Evolutionary conservation across 2,113 vertebrate genomes (phyloP), one percentile per base, ranked within the genome.

Genomic region (Deroptyus accipitrinus): DNA sequence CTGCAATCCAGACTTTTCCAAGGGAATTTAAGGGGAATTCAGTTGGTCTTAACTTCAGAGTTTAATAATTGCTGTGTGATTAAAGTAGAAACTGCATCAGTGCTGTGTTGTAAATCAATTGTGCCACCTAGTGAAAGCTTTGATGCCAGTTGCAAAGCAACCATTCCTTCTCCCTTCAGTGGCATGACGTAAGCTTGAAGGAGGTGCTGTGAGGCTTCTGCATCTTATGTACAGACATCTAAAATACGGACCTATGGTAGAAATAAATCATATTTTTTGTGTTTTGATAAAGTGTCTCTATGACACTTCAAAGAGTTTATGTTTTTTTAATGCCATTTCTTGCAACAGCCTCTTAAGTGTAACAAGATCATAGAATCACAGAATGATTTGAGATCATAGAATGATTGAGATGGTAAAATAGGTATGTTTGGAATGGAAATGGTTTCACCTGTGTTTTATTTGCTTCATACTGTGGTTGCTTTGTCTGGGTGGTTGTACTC

Each of bases 61-160:
- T 41, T 46, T 75, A 23, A 54, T 69, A 54, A 17, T 67, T 74
- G 59, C 37, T 63, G 19, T 23, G 31, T 73, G 88, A 22, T 76
- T 41, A 9, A 84, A 68, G 62, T 10, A 46, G 66, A 37, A 79
- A 59, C 30, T 48, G 69, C 49, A n/a, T 41, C 75, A 17, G 48
- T 30, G 27, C 10, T 17, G 13, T 62, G 78, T 27, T 94, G 48
- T 55, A 91, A 78, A 93, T 90, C 86, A 70, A 28, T 88, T 94
- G 46, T 97, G 96, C 96, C 96, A 97, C 70, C 95, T 95, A 92
- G 95, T 96, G 96, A 94, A 92, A 66, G 30, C 2, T 37, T 54
- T n/a, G 30, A 3, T 91, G 72, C 49, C 72, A 24, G 1, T 3
- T 69, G 49, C 74, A 59, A 23, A 91, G 2, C n/a, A 6, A 2